A percentile compares a stretch with the other conserved stretches of the same genome.
Evolutionary conservation across 2,797 vertebrate species (phyloP).

Genomic region (Lacerta viridis): DNA sequence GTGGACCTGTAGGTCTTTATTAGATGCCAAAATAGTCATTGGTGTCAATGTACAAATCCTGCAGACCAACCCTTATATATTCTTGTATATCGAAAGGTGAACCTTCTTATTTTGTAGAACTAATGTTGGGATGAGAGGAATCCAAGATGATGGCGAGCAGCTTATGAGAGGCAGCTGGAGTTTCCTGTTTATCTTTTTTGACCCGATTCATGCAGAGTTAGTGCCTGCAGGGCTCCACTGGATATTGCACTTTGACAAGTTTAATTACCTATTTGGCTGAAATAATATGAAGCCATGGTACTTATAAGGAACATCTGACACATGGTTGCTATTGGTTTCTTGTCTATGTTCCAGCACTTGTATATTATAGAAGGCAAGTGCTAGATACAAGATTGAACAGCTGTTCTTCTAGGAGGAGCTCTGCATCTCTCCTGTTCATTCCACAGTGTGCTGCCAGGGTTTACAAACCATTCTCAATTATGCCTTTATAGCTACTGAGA

Average conservation of each 20-base stretch:
- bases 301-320: neutral
- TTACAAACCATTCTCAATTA: conserved; percentile 7
- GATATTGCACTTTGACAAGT: neutral
- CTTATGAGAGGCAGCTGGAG: neutral
- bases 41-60: neutral
- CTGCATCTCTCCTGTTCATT: neutral
- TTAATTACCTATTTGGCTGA: neutral
- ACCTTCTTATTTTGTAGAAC: neutral
- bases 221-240: neutral
- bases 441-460: neutral
- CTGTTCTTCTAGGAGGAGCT: neutral
- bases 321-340: neutral
- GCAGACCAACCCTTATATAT: neutral
- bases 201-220: neutral
- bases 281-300: neutral
- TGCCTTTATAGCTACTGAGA: neutral
- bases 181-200: neutral
- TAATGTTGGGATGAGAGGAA: neutral
- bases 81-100: neutral
- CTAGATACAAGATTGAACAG: neutral
- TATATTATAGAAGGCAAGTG: neutral
- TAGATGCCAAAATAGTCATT: neutral
- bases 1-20: neutral
- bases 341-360: neutral
- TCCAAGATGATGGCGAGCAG: neutral